phyloP scores from a whole-genome alignment of 2,888 invertebrate genomes.

The Dioctria rufipes region DNA sequence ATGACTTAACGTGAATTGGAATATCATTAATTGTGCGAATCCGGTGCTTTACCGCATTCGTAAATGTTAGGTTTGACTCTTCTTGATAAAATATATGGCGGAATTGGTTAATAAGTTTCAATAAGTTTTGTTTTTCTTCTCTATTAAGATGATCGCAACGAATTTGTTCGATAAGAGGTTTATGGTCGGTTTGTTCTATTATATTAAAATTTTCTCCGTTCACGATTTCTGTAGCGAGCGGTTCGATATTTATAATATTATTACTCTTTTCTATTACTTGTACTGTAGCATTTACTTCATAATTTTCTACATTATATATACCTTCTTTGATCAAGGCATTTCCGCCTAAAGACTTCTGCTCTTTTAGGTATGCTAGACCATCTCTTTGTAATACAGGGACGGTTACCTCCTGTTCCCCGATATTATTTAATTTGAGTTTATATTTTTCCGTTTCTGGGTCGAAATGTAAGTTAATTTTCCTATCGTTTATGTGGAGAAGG shows the following conservation, averaged over 20 bases:
- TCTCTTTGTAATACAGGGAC: constrained; percentile 20
- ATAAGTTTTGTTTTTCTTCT: no score
- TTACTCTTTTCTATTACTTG: neutral
- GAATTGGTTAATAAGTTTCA: neutral
- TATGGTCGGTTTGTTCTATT: no score
- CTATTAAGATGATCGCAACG: no score
- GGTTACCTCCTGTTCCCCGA: neutral
- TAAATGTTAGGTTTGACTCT: neutral
- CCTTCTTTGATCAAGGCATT: neutral
- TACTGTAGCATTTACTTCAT: neutral
- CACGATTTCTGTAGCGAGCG: neutral
- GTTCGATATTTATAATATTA: neutral
- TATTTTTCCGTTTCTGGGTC: neutral
- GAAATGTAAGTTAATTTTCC: neutral
- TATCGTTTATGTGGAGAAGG: neutral
- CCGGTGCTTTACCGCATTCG: neutral
- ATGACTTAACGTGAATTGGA: constrained; percentile 56
- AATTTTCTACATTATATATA: constrained; percentile 25
- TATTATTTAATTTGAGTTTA: neutral
- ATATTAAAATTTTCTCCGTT: neutral
- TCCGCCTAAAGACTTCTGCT: constrained; percentile 23
- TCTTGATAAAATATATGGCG: neutral
- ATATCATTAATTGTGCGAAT: constrained; percentile 22
- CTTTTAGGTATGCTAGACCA: constrained; percentile 21
- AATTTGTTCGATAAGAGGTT: no score